Conservation (phyloP, 35 echinoderm and acorn worm genomes). For the Diadema setosum region DNA sequence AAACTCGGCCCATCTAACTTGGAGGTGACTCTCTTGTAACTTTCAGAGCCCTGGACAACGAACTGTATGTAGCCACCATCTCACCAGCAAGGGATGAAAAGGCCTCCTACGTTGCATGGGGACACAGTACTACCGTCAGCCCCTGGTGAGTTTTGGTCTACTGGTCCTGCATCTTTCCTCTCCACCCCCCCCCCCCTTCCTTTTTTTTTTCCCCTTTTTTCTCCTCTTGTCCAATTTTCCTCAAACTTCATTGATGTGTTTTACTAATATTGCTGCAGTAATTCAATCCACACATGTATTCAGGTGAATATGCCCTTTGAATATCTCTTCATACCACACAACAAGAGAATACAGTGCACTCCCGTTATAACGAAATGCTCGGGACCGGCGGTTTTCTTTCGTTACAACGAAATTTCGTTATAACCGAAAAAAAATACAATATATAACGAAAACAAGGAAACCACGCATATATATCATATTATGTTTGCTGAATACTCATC, state of each 20-base stretch:
- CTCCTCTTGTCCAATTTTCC: not conserved
- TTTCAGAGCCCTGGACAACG: slow-evolving; percentile 92
- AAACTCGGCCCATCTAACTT: too few species aligned
- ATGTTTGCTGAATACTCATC: too few species aligned
- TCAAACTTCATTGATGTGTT: not conserved
- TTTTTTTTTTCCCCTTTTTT: too few species aligned
- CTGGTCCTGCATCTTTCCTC: not conserved
- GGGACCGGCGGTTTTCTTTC: too few species aligned
- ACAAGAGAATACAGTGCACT: too few species aligned
- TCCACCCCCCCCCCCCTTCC: too few species aligned
- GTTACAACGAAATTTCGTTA: too few species aligned
- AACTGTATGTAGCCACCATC: slow-evolving; percentile 72
- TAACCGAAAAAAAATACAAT: too few species aligned
- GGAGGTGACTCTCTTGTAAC: too few species aligned
- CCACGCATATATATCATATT: too few species aligned
- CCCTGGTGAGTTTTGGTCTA: slow-evolving; percentile 79
- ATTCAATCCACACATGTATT: not conserved
- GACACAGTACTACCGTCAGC: slow-evolving; percentile 85
- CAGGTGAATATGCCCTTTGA: not conserved
- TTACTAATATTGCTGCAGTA: not conserved
- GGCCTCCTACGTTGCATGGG: slow-evolving; percentile 84
- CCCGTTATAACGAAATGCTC: too few species aligned
- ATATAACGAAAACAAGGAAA: too few species aligned
- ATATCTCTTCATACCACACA: not conserved
- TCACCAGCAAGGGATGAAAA: slow-evolving; percentile 83